Conservation (phyloP, 2,888 invertebrate genomes). For the Pogonocherus hispidulus region DNA sequence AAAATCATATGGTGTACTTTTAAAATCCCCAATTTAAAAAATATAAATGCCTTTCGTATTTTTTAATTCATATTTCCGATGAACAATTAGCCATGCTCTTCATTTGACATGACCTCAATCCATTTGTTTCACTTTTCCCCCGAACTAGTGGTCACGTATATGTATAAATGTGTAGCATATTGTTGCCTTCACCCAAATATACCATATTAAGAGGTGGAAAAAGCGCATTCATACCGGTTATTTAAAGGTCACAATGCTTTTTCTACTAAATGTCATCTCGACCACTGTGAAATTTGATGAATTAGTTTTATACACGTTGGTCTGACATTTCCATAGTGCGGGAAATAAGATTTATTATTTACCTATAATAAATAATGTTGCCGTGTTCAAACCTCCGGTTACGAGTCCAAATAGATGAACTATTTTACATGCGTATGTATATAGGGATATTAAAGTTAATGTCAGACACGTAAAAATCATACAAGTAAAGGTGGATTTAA, state of each 20-base stretch:
- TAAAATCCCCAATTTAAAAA: too few relatives aligned
- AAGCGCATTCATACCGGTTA: slow-evolving; percentile 17
- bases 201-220: slow-evolving; percentile 6
- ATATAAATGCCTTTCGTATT: too few relatives aligned
- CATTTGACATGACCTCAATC: too few relatives aligned
- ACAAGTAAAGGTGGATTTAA: too few relatives aligned
- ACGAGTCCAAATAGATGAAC: background rate
- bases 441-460: background rate
- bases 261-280: slow-evolving; percentile 11
- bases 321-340: slow-evolving; percentile 8
- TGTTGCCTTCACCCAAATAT: background rate
- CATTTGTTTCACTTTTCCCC: too few relatives aligned
- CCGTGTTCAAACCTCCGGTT: background rate
- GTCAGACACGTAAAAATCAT: background rate
- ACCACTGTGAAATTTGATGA: slow-evolving; percentile 10
- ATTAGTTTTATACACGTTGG: slow-evolving; percentile 4
- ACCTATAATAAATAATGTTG: background rate
- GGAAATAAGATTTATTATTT: slow-evolving; percentile 13
- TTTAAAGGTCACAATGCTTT: slow-evolving; percentile 13
- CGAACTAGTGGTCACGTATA: too few relatives aligned
- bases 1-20: too few relatives aligned
- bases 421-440: background rate
- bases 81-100: too few relatives aligned
- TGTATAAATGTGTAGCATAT: too few relatives aligned
- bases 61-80: too few relatives aligned